Evolutionary conservation across 2,888 invertebrate genomes (phyloP).

Genomic region (Theodoxus fluviatilis): DNA sequence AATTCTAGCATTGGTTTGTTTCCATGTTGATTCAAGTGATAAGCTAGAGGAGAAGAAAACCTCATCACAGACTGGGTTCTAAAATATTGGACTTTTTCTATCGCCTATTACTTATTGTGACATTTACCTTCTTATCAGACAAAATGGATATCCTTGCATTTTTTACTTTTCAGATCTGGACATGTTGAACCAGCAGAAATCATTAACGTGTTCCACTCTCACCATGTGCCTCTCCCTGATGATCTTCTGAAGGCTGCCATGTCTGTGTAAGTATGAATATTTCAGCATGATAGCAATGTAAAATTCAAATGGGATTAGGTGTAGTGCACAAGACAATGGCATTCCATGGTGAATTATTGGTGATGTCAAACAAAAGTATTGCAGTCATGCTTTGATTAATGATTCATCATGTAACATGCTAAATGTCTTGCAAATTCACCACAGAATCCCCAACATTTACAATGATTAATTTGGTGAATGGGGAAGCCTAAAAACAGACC

Average conservation of each 20-base stretch:
- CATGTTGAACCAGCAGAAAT: constrained; percentile 47
- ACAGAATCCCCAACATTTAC: too few relatives aligned
- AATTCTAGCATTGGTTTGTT: too few relatives aligned
- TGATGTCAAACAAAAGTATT: too few relatives aligned
- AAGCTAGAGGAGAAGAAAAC: too few relatives aligned
- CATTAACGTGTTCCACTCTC: constrained; percentile 53
- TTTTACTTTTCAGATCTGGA: constrained; percentile 47
- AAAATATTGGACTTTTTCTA: not conserved
- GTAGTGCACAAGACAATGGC: too few relatives aligned
- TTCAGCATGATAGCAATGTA: not conserved
- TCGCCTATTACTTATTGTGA: not conserved
- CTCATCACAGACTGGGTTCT: too few relatives aligned
- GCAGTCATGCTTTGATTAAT: not conserved
- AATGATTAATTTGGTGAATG: too few relatives aligned
- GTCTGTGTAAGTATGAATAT: constrained; percentile 48
- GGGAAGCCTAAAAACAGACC: too few relatives aligned
- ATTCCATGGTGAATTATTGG: too few relatives aligned
- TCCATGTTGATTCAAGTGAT: too few relatives aligned
- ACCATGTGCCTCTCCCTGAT: constrained; percentile 59
- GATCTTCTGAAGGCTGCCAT: constrained; percentile 59
- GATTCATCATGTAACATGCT: not conserved
- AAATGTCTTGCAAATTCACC: not conserved
- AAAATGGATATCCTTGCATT: not conserved
- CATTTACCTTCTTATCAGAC: not conserved
- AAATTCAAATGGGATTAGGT: too few relatives aligned